Evolutionary conservation across 2,797 vertebrate species (phyloP).

Genomic region (Moxostoma hubbsi): DNA sequence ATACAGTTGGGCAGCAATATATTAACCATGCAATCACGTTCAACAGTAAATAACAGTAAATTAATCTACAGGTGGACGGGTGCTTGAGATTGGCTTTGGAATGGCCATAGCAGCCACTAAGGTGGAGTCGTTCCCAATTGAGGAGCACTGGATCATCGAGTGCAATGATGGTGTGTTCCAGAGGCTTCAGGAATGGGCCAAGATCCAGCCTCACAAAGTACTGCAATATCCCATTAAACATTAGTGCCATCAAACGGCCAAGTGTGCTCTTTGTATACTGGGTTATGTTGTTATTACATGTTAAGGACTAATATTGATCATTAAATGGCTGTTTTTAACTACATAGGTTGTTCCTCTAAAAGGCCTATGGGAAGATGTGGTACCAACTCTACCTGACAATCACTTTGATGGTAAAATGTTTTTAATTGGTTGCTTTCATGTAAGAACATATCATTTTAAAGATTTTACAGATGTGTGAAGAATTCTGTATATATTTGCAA

Average conservation of each 20-base stretch:
- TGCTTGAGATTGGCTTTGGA: conserved; percentile 96
- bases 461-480: conserved; percentile 5
- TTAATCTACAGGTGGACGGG: conserved; percentile 82
- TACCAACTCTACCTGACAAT: conserved; percentile 83
- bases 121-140: conserved; percentile 85
- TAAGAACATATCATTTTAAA: neutral
- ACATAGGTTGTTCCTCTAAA: conserved; percentile 89
- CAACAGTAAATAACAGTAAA: neutral
- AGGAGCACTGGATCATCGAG: conserved; percentile 97
- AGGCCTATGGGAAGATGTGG: conserved; percentile 95
- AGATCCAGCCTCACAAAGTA: conserved; percentile 90
- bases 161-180: conserved; percentile 93
- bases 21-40: neutral
- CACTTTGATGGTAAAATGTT: conserved; percentile 87
- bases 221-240: conserved; percentile 26
- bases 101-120: conserved; percentile 95
- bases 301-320: neutral
- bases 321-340: neutral
- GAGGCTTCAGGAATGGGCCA: conserved; percentile 89
- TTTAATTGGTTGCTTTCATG: neutral
- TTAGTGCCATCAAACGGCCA: neutral
- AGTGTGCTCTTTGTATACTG: neutral
- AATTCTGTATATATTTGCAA: neutral
- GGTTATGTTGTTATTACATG: neutral
- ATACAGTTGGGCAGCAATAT: too few species aligned